A percentile compares a stretch with the other conserved stretches of the same genome.
phyloP scores from a whole-genome alignment of 2,797 vertebrate genomes.

The Pelochelys cantorii region DNA sequence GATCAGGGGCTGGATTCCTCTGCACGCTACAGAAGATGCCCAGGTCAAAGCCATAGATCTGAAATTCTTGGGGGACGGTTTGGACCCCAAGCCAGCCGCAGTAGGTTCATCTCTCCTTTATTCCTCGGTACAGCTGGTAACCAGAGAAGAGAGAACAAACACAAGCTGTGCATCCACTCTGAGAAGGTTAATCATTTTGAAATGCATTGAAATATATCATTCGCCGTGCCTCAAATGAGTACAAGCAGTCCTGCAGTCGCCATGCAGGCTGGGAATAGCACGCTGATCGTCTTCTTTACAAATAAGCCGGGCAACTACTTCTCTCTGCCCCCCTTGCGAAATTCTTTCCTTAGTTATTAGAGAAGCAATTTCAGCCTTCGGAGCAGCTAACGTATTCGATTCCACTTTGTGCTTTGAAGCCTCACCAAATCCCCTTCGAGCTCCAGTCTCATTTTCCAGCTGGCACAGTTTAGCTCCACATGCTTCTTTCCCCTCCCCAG shows the following conservation, averaged over 20 bases:
- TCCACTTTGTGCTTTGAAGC: constrained; percentile 51
- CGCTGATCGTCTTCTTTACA: rapidly evolving
- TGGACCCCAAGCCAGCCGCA: background rate
- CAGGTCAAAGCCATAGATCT: background rate
- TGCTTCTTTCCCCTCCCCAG: rapidly evolving
- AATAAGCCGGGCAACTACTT: rapidly evolving
- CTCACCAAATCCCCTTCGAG: constrained; percentile 46
- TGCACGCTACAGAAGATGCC: background rate
- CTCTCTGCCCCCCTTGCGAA: constrained; percentile 26
- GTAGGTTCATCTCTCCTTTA: background rate
- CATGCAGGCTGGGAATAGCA: background rate
- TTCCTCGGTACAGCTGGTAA: background rate
- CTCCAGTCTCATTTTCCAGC: constrained; percentile 64
- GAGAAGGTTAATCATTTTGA: background rate
- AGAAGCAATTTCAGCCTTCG: constrained; percentile 21
- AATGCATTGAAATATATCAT: background rate
- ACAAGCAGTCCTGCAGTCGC: rapidly evolving
- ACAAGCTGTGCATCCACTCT: background rate
- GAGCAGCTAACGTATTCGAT: constrained; percentile 40
- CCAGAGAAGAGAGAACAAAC: rapidly evolving
- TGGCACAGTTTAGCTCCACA: background rate
- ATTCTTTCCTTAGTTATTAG: background rate
- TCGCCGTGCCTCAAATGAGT: constrained; percentile 17
- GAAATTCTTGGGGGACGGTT: background rate
- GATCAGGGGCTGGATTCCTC: background rate